Base-by-base conservation (phyloP, 2,797 vertebrate species). In the Mormyrus proboscirostris region DNA sequence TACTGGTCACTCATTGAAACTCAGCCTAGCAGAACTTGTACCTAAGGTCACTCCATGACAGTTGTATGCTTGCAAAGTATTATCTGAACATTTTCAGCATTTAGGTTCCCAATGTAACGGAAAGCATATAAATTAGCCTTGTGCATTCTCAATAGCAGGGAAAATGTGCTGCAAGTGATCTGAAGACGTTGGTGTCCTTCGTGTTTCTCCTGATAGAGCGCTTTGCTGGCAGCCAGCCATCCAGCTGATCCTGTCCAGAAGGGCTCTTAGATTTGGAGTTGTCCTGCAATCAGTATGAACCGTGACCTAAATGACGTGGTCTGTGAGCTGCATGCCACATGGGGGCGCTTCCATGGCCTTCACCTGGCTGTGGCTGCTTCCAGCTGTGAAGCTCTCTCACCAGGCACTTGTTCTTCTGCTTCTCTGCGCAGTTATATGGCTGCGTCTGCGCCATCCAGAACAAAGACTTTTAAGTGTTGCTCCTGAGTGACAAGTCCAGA, bases 401-500 rank as follows among this genome's bases (percentile, higher is more conserved):
- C 51, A 79, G 89, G 88, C 86, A 65, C 86, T 59, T 82, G 82
- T 76, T 90, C 57, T 49, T 49, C 25, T 83, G 88, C 47, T 50
- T 47, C 41, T 47, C 65, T 6, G 1, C 19, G 25, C 22, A 73
- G 19, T 82, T 38, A 19, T 14, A 82, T 62, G 3, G 69, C 57
- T 76, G 90, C 59, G 76, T 85, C 6, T 89, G 86, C 84, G 33
- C 87, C 89, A 86, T 83, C 85, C 79, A 49, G 51, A 88, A 44
- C 22, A 87, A 82, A 88, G 65, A 41, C 57, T 22, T 83, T 47
- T 69, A 47, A 16, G 57, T 88, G 90, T 62, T 89, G 86, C 73
- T 89, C 38, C 44, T 73, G 88, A 41, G 85, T 91, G 55, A 88
- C 90, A 89, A 9, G 69, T 25, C 38, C 57, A 86, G 91, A 86